phyloP scores from a whole-genome alignment of 2,113 vertebrate genomes.

The Axis porcinus region DNA sequence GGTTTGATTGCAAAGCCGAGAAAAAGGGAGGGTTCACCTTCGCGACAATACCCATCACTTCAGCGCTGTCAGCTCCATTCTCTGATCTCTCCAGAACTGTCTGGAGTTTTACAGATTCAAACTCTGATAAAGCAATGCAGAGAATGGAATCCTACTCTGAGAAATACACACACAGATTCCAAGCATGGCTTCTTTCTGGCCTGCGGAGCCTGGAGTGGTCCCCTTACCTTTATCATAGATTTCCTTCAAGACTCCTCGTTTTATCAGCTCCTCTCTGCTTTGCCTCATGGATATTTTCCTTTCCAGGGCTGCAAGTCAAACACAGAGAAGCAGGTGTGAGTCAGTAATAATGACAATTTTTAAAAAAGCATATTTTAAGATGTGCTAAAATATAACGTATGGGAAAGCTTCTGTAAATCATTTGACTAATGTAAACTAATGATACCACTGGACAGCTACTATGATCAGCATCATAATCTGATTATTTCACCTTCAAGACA shows the following conservation, averaged over 20 bases:
- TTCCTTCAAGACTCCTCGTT: constrained; percentile 97
- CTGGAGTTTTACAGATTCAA: neutral
- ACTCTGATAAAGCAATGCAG: no score
- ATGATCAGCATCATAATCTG: neutral
- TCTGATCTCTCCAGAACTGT: neutral
- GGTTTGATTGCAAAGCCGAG: neutral
- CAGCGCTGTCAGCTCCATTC: fast-evolving
- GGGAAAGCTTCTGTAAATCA: neutral
- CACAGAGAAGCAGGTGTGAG: constrained; percentile 55
- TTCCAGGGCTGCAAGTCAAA: constrained; percentile 89
- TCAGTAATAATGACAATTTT: neutral
- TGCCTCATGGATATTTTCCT: constrained; percentile 98
- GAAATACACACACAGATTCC: fast-evolving
- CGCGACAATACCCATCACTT: neutral
- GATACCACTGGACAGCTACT: neutral
- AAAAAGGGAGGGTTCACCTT: neutral
- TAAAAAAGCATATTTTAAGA: neutral
- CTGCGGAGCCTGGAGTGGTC: neutral
- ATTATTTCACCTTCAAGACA: neutral
- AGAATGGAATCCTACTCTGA: neutral
- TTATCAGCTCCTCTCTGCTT: constrained; percentile 98
- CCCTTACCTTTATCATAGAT: constrained; percentile 98
- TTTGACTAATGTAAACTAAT: neutral
- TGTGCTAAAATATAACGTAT: fast-evolving
- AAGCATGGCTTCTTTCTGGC: fast-evolving